Conservation (phyloP, 2,797 vertebrate species). For the Benthosema pterotum region DNA sequence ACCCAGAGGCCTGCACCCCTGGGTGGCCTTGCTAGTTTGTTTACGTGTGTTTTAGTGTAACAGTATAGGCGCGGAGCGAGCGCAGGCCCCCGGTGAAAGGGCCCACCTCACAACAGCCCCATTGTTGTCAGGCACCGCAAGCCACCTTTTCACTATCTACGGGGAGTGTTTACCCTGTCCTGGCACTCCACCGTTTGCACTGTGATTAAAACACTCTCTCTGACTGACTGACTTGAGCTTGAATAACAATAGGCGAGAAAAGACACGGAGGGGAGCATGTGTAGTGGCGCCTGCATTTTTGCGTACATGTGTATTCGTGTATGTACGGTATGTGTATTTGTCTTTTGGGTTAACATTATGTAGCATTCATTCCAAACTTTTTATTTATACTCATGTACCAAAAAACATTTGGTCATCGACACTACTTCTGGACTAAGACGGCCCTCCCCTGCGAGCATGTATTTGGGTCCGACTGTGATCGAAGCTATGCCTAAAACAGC, state of each 20-base stretch:
- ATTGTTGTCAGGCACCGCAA: conserved; percentile 64
- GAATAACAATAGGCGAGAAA: conserved; percentile 53
- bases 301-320: neutral
- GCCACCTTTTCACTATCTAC: conserved; percentile 51
- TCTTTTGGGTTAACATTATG: conserved; percentile 15
- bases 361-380: no score
- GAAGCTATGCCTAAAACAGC: no score
- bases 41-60: conserved; percentile 68
- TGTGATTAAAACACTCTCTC: conserved; percentile 59
- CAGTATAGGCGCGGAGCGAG: conserved; percentile 53
- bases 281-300: conserved; percentile 14
- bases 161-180: conserved; percentile 67
- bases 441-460: no score
- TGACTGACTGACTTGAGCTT: conserved; percentile 39
- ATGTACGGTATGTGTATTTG: neutral
- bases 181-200: conserved; percentile 54
- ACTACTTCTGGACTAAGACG: no score
- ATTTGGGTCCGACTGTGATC: no score
- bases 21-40: conserved; percentile 64
- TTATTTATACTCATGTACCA: no score
- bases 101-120: conserved; percentile 57
- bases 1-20: conserved; percentile 50
- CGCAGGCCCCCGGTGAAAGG: conserved; percentile 35
- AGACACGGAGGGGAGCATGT: conserved; percentile 23
- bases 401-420: no score